Evolutionary conservation across 2,888 invertebrate genomes (phyloP), one percentile per base, ranked within the genome.

Genomic region (Temnothorax ravouxi): DNA sequence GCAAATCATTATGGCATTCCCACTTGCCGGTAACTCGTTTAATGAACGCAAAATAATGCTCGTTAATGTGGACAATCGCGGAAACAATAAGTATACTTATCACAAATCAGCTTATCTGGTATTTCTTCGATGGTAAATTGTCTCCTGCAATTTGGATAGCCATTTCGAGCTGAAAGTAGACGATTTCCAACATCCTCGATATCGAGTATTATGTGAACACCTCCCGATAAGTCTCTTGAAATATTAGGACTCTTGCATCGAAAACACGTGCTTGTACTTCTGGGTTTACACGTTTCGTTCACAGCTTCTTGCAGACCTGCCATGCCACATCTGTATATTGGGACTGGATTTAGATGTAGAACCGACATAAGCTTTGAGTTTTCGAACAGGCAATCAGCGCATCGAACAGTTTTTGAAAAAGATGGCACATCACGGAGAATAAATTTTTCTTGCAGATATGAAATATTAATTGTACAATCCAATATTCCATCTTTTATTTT

Each of bases 401-500:
- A n/a, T n/a, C n/a, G n/a, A 59, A 6, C 2, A 8, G 15, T 59
- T 59, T 59, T 29, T 29, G 13, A 3, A 59, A 59, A 4, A 15
- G 59, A 59, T 6, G 59, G 59, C 15, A 59, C 29, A 29, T 59
- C 59, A 29, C 29, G 59, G 2, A 59, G 59, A 13, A 59, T 59
- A 0, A 25, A 25, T 29, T 29, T 59, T 59, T 59, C 59, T 59
- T 29, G 59, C 15, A 59, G 15, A 59, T 59, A 59, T 15, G 15
- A 59, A 29, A 59, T 29, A 59, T 59, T 59, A 15, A 59, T 62
- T 4, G 3, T 62, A n/a, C 62, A 62, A 38, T 38, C 38, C 0
- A 62, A 62, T 62, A 62, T 38, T 62, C 34, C 62, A 62, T 62
- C 18, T 62, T 38, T 62, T 38, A 62, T 62, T 62, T n/a, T 2